Percentiles rank a stretch among this genome's conserved stretches.
These are phyloP conservation scores for Andrena hattorfiana DNA, from an alignment of 2,888 invertebrate genomes.

Conservation along the genomic window DNA sequence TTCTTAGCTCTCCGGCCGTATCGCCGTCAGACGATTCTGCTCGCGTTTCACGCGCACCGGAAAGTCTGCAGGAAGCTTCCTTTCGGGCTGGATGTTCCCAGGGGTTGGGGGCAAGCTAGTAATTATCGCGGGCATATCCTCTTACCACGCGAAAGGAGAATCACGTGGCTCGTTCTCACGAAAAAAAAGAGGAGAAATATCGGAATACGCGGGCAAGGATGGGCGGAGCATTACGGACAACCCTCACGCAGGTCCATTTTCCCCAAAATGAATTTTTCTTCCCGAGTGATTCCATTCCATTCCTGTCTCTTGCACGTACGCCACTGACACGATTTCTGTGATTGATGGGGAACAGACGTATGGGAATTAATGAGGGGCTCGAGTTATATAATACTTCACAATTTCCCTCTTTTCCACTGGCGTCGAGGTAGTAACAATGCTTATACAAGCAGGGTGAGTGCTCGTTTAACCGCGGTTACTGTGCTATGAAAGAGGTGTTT, in stretches of 20 bases:
- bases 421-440: too few relatives aligned
- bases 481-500: too few relatives aligned
- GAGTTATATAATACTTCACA: too few relatives aligned
- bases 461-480: too few relatives aligned
- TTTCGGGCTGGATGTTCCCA: background rate
- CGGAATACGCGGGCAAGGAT: slow-evolving; percentile 7
- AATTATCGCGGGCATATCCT: slow-evolving; percentile 38
- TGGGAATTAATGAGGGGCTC: too few relatives aligned
- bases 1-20: background rate
- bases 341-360: too few relatives aligned
- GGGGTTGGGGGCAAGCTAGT: background rate
- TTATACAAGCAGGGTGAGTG: too few relatives aligned
- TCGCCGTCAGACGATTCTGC: background rate
- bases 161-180: slow-evolving; percentile 57
- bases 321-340: too few relatives aligned
- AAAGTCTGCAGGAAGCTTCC: background rate
- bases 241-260: slow-evolving; percentile 23
- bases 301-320: background rate
- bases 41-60: background rate
- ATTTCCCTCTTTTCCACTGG: too few relatives aligned
- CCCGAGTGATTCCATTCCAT: background rate
- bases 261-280: background rate
- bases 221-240: background rate
- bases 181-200: slow-evolving; percentile 11
- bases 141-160: slow-evolving; percentile 36